Conservation (phyloP, 2,797 vertebrate species). For the Tapera naevia region DNA sequence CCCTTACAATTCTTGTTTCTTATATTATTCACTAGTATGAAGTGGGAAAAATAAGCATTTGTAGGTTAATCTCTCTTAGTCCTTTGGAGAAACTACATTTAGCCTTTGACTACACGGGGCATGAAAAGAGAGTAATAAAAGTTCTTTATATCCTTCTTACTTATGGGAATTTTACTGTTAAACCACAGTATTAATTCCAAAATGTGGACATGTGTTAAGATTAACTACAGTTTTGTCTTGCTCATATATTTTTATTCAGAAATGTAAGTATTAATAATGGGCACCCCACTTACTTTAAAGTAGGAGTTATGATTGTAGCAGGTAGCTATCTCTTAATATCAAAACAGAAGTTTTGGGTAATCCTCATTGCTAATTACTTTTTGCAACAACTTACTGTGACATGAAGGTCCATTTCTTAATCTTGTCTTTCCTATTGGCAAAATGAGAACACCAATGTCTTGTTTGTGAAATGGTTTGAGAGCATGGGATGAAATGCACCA, state of each 20-base stretch:
- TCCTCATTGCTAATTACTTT: neutral
- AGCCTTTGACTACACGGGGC: neutral
- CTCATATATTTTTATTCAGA: neutral
- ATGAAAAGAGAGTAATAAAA: neutral
- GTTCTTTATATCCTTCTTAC: neutral
- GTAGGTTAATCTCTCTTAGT: neutral
- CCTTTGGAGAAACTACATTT: neutral
- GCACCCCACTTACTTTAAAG: neutral
- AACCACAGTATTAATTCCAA: neutral
- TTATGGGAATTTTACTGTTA: neutral
- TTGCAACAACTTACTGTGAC: neutral
- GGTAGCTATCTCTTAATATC: neutral
- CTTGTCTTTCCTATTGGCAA: neutral
- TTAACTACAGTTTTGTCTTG: neutral
- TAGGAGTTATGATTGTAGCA: neutral
- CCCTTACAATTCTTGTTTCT: neutral
- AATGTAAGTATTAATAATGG: neutral
- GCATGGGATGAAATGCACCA: neutral
- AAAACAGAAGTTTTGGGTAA: neutral
- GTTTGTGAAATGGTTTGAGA: neutral
- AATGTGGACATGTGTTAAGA: neutral
- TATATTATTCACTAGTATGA: neutral
- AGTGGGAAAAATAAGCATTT: neutral
- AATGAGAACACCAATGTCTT: neutral
- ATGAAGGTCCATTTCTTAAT: neutral